Conservation (phyloP, 2,113 vertebrate genomes). For the Malurus alboscapulatus region DNA sequence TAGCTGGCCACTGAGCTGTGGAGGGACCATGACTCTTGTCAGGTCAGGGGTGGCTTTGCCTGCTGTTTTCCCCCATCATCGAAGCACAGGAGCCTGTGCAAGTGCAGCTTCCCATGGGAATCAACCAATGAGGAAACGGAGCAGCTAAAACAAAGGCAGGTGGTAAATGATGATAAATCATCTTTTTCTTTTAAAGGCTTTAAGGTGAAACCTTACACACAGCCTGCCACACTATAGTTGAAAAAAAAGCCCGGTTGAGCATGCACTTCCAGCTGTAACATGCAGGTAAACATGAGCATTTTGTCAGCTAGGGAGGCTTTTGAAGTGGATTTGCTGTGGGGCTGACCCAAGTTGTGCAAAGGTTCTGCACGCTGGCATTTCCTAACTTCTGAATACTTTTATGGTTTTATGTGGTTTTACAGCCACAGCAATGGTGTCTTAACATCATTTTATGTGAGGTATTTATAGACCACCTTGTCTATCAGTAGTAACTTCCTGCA, state of each 20-base stretch:
- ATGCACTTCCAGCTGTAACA: neutral
- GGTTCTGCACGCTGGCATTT: neutral
- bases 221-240: neutral
- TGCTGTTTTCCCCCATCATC: neutral
- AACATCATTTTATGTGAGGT: neutral
- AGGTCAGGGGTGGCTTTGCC: neutral
- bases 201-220: neutral
- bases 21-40: neutral
- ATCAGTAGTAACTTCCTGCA: neutral
- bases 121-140: neutral
- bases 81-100: neutral
- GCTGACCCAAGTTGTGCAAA: neutral
- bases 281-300: neutral
- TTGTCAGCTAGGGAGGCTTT: neutral
- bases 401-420: too few species aligned
- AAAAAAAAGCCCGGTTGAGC: neutral
- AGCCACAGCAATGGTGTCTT: neutral
- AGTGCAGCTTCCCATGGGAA: neutral
- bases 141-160: neutral
- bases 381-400: neutral
- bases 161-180: neutral
- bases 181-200: neutral
- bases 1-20: fast-evolving
- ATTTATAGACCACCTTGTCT: neutral
- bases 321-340: neutral